Conservation (phyloP, 2,113 vertebrate genomes). For the Sinocyclocheilus maitianheensis region DNA sequence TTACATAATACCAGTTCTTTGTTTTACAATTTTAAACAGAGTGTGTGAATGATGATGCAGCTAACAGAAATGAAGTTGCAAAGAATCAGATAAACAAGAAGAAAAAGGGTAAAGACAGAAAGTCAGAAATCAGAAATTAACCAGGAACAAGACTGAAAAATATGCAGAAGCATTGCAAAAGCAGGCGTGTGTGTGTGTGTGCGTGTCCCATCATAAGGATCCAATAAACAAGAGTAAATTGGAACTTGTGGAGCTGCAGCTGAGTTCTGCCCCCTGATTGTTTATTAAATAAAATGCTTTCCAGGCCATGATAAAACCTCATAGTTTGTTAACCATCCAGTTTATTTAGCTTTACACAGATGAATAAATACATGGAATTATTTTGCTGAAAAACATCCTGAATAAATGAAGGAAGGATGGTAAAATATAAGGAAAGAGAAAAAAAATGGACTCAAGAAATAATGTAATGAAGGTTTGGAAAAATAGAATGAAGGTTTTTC, state of each 20-base stretch:
- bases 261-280: constrained; percentile 25
- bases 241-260: constrained; percentile 10
- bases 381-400: neutral
- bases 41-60: too few relatives aligned
- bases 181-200: neutral
- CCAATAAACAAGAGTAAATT: constrained; percentile 41
- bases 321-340: neutral
- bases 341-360: neutral
- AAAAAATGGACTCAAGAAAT: neutral
- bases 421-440: neutral
- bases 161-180: neutral
- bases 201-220: neutral
- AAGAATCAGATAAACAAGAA: too few relatives aligned
- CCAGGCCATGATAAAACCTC: constrained; percentile 10
- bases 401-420: neutral
- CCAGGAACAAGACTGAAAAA: neutral
- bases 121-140: too few relatives aligned
- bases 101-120: neutral
- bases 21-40: too few relatives aligned
- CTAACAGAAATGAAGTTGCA: too few relatives aligned
- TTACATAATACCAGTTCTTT: too few relatives aligned
- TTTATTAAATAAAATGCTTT: constrained; percentile 30
- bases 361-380: neutral
- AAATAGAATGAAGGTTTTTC: neutral
- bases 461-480: neutral